Percentiles rank a stretch among this genome's conserved stretches.
Evolutionary conservation across 2,113 vertebrate genomes (phyloP).

Genomic region (Lepus americanus): DNA sequence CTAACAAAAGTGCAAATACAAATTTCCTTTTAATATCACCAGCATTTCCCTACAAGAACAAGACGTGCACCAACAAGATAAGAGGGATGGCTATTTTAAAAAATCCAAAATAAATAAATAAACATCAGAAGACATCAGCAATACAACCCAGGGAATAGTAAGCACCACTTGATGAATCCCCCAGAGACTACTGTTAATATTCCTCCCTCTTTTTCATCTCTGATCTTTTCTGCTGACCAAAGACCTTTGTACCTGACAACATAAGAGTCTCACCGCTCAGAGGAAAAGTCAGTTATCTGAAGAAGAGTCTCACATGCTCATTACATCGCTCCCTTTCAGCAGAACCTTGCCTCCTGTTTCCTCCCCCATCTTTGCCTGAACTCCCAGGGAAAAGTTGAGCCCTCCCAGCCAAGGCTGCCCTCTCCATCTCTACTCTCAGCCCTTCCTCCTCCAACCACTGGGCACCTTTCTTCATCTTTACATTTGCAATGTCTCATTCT

Average conservation of each 20-base stretch:
- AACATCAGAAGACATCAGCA: neutral
- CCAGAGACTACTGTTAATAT: neutral
- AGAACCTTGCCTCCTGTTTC: neutral
- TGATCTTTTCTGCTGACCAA: neutral
- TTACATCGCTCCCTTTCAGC: neutral
- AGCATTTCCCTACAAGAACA: conserved; percentile 68
- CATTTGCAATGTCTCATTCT: neutral
- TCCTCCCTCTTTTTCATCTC: neutral
- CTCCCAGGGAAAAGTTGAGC: neutral
- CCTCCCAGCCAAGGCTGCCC: neutral
- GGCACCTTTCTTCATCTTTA: neutral
- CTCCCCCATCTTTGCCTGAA: neutral
- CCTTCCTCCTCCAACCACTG: neutral
- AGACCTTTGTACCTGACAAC: neutral
- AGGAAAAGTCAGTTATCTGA: neutral
- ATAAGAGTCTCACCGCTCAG: neutral
- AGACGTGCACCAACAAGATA: conserved; percentile 82
- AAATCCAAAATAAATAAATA: conserved; percentile 72
- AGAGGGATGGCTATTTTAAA: conserved; percentile 68
- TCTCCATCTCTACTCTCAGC: neutral
- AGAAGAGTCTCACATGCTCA: neutral
- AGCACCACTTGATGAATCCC: neutral
- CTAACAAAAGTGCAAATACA: conserved; percentile 80
- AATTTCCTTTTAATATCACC: conserved; percentile 81
- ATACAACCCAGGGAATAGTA: neutral